Evolutionary conservation across 2,113 vertebrate genomes (phyloP), one percentile per base, ranked within the genome.

Genomic region (Ctenomys sociabilis): DNA sequence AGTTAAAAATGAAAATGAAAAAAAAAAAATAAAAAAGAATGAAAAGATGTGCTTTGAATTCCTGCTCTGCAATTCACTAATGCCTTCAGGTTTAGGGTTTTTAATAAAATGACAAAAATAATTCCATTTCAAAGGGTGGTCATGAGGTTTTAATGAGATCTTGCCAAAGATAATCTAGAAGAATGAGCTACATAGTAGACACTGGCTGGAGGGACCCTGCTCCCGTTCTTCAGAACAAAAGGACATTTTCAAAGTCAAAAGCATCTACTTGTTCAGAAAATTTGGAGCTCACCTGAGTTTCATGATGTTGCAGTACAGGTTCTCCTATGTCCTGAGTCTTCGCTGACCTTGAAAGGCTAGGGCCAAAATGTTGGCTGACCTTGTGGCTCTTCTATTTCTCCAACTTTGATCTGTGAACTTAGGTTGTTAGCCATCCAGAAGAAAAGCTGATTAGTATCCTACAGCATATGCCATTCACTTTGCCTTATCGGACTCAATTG

Each of bases 71-170:
- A 57, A 73, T 91, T 92, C 93, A 59, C 75, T 68, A 91, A 85
- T 75, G 73, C 88, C 49, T 72, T 8, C 30, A 86, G 52, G 70
- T 88, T 93, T 73, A 85, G n/a, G n/a, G 87, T 95, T 94, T 40
- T 90, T 95, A 95, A 63, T 80, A 37, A 91, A 80, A 84, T 88
- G 57, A 49, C 54, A 84, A 61, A 85, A 90, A 2, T 40, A 95
- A 88, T 94, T 90, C 40, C 57, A 45, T 63, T 96, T 93, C 87
- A 54, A 30, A 91, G 57, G 26, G 3, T 91, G 68, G 5, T 59
- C 66, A 26, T 6, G 75, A 90, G 26, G 63, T 45, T 92, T 93
- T 64, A 72, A 70, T 91, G 40, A 19, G 70, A 37, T 91, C n/a
- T 70, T 22, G 9, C 37, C 3, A n/a, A 77, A 70, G 90, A 93